These are phyloP conservation scores for Drosophila ambigua DNA, from an alignment of 1,140 invertebrate species.

Conservation along the genomic window DNA sequence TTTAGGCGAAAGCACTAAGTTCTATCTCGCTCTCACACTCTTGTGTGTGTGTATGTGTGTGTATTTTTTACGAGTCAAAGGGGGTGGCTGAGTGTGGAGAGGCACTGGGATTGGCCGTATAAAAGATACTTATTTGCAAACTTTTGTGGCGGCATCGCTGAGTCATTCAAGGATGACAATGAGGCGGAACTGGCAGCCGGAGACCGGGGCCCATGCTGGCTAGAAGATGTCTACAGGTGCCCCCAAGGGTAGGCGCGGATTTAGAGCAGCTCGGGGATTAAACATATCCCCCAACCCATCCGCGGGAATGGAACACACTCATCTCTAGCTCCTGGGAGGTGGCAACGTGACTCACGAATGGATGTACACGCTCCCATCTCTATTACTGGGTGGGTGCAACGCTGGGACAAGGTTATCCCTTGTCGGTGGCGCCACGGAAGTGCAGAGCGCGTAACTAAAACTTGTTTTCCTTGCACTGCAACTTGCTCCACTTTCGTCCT, in stretches of 20 bases:
- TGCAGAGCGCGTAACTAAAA: slow-evolving; percentile 73
- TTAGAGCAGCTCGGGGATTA: slow-evolving; percentile 5
- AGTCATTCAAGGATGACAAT: slow-evolving; percentile 65
- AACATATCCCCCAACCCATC: too few relatives aligned
- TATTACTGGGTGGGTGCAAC: slow-evolving; percentile 14
- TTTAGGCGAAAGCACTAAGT: slow-evolving; percentile 78
- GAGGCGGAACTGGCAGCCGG: slow-evolving; percentile 31
- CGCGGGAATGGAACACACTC: too few relatives aligned
- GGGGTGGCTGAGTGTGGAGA: neutral
- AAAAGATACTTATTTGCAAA: slow-evolving; percentile 82
- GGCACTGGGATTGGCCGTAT: slow-evolving; percentile 58
- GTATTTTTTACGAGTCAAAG: slow-evolving; percentile 43
- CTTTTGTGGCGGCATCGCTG: slow-evolving; percentile 74
- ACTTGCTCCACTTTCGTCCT: slow-evolving; percentile 33
- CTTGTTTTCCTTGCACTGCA: slow-evolving; percentile 76
- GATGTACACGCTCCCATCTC: slow-evolving; percentile 7
- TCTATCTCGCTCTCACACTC: slow-evolving; percentile 46
- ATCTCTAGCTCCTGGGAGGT: neutral
- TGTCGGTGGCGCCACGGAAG: slow-evolving; percentile 71
- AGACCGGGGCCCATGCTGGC: neutral
- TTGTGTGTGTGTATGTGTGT: neutral
- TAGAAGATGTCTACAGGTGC: slow-evolving; percentile 60
- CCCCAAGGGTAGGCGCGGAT: slow-evolving; percentile 10
- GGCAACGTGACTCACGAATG: slow-evolving; percentile 42
- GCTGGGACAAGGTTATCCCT: slow-evolving; percentile 49